Evolutionary conservation across 2,888 invertebrate species (phyloP).

Genomic region (Dascillus cervinus): DNA sequence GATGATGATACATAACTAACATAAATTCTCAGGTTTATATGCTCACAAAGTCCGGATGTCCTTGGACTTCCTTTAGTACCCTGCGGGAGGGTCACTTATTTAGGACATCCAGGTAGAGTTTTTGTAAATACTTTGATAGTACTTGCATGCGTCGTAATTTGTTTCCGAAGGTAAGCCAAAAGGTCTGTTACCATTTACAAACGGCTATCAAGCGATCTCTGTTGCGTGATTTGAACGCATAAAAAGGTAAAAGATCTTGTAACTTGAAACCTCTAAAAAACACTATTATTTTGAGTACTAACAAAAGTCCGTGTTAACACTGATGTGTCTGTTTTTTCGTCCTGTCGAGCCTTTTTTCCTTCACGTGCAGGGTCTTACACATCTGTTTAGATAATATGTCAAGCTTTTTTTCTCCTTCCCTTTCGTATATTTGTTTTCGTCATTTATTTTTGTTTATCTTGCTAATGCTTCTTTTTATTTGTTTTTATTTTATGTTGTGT

Average conservation of each 20-base stretch:
- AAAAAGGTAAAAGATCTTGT: neutral
- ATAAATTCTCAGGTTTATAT: slow-evolving; percentile 40
- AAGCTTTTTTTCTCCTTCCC: slow-evolving; percentile 12
- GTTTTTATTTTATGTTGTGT: slow-evolving; percentile 28
- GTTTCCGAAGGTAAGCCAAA: too few species aligned
- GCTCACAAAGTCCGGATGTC: slow-evolving; percentile 45
- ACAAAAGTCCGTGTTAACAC: slow-evolving; percentile 1
- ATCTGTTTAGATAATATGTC: slow-evolving; percentile 7
- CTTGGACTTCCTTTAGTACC: slow-evolving; percentile 43
- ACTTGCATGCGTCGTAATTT: too few species aligned
- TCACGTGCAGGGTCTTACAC: slow-evolving; percentile 4
- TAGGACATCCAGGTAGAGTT: slow-evolving; percentile 38
- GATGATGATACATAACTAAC: slow-evolving; percentile 13
- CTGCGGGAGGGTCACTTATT: slow-evolving; percentile 42
- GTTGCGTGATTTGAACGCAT: too few species aligned
- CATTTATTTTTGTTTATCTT: slow-evolving; percentile 17
- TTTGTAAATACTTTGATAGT: slow-evolving; percentile 5
- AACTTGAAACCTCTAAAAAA: neutral
- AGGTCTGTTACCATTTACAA: too few species aligned
- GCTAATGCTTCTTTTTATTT: slow-evolving; percentile 19
- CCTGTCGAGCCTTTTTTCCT: neutral
- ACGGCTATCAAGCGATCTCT: too few species aligned
- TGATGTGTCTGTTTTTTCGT: neutral
- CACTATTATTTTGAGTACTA: neutral
- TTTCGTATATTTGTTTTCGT: slow-evolving; percentile 15